Conservation (phyloP, 1,140 invertebrate genomes). For the Planococcus citri region DNA sequence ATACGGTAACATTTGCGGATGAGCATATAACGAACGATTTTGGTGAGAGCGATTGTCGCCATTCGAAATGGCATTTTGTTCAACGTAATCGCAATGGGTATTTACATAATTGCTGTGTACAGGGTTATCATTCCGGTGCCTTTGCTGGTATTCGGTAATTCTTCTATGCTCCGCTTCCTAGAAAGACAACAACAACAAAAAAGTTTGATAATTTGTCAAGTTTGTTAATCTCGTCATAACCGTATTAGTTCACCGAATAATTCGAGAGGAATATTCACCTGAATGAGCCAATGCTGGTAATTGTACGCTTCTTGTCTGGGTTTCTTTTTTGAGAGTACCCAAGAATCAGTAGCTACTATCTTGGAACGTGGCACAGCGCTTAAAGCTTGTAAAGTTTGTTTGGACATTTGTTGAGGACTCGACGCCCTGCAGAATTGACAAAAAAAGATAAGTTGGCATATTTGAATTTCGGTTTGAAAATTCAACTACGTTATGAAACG, state of each 20-base stretch:
- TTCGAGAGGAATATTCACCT: no score
- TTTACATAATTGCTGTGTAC: slow-evolving; percentile 1
- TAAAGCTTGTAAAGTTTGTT: slow-evolving; percentile 60
- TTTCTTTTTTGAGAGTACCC: slow-evolving; percentile 53
- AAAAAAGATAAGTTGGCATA: no score
- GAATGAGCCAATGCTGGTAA: slow-evolving; percentile 77
- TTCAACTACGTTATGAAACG: no score
- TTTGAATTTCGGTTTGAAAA: no score
- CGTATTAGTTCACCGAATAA: no score
- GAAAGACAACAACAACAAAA: slow-evolving; percentile 28
- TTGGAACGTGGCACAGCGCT: slow-evolving; percentile 62
- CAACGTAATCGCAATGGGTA: not conserved
- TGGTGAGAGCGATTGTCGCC: not conserved
- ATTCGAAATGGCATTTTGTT: slow-evolving; percentile 1
- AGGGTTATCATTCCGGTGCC: not conserved
- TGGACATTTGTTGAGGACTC: slow-evolving; percentile 50
- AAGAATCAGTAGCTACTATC: slow-evolving; percentile 53
- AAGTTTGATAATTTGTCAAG: no score
- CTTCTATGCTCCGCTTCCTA: slow-evolving; percentile 84
- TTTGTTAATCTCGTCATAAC: no score
- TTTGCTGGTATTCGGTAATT: slow-evolving; percentile 38
- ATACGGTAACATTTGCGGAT: slow-evolving; percentile 20
- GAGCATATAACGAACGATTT: slow-evolving; percentile 11
- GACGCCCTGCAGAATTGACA: slow-evolving; percentile 19
- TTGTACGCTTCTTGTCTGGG: slow-evolving; percentile 48